Percentiles rank a stretch among this genome's conserved stretches.
Evolutionary conservation across 2,888 invertebrate species (phyloP).

Genomic region (Ditylenchus weischeri): DNA sequence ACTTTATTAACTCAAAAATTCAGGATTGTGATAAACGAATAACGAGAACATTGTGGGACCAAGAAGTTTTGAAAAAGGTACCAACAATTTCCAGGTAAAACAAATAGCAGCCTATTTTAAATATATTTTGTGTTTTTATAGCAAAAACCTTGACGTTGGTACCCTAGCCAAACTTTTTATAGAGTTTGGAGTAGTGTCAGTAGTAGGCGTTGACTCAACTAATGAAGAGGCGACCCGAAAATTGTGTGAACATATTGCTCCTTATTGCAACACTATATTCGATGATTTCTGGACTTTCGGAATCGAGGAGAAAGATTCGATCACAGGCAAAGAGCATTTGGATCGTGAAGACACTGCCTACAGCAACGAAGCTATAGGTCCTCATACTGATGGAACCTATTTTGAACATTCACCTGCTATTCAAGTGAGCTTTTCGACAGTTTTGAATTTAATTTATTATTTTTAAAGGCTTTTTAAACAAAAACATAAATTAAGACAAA

Average conservation of each 20-base stretch:
- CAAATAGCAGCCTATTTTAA: no score
- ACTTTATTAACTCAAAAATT: no score
- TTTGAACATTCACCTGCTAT: slow-evolving; percentile 72
- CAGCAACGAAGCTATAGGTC: slow-evolving; percentile 68
- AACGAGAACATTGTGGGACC: no score
- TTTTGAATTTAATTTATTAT: no score
- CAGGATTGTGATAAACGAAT: no score
- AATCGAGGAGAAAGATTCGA: slow-evolving; percentile 15
- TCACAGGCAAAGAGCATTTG: slow-evolving; percentile 20
- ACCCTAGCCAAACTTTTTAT: slow-evolving; percentile 41
- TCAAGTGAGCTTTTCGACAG: slow-evolving; percentile 37
- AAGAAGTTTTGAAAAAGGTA: no score
- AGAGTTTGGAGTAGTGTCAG: slow-evolving; percentile 47
- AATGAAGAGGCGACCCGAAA: slow-evolving; percentile 36
- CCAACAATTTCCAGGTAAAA: no score
- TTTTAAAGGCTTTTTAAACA: not conserved
- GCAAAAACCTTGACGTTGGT: slow-evolving; percentile 35
- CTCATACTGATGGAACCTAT: slow-evolving; percentile 77
- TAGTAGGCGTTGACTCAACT: slow-evolving; percentile 33
- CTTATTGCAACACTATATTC: slow-evolving; percentile 71
- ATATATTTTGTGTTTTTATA: slow-evolving; percentile 16
- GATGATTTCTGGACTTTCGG: slow-evolving; percentile 70
- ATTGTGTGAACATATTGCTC: slow-evolving; percentile 66
- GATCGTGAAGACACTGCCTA: slow-evolving; percentile 74
- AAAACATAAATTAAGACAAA: not conserved